Evolutionary conservation across 1,140 invertebrate species (phyloP).

Genomic region (Drosophila littoralis): DNA sequence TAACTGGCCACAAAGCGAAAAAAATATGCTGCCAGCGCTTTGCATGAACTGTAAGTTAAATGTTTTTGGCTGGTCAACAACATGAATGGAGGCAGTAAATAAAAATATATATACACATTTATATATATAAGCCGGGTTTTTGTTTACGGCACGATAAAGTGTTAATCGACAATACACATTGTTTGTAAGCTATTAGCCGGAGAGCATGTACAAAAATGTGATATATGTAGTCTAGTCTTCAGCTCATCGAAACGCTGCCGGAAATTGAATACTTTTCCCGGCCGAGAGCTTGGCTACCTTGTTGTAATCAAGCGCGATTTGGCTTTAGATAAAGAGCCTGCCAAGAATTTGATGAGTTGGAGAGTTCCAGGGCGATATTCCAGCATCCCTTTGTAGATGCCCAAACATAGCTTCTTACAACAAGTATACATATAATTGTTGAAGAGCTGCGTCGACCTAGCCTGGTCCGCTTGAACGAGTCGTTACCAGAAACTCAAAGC

Average conservation of each 20-base stretch:
- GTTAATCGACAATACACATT: constrained; percentile 21
- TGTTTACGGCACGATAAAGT: constrained; percentile 15
- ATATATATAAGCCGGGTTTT: neutral
- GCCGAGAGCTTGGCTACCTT: neutral
- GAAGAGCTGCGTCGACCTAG: too few relatives aligned
- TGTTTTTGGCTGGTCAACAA: constrained; percentile 5
- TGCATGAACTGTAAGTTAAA: constrained; percentile 18
- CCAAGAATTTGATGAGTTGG: too few relatives aligned
- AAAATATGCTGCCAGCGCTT: neutral
- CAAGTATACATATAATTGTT: too few relatives aligned
- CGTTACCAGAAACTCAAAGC: too few relatives aligned
- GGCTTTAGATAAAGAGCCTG: neutral
- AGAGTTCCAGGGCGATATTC: too few relatives aligned
- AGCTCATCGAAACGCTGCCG: neutral
- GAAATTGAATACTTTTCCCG: constrained; percentile 4
- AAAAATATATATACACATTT: neutral
- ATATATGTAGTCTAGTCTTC: constrained; percentile 1
- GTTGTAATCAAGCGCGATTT: neutral
- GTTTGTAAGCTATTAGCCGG: constrained; percentile 3
- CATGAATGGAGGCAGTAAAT: neutral
- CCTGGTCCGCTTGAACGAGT: too few relatives aligned
- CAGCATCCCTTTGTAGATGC: too few relatives aligned
- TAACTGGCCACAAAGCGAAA: constrained; percentile 36
- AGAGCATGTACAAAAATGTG: neutral
- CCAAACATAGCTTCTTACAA: too few relatives aligned